Evolutionary conservation across 2,797 vertebrate species (phyloP), one percentile per base, ranked within the genome.

Genomic region (Hyperoplus lanceolatus): DNA sequence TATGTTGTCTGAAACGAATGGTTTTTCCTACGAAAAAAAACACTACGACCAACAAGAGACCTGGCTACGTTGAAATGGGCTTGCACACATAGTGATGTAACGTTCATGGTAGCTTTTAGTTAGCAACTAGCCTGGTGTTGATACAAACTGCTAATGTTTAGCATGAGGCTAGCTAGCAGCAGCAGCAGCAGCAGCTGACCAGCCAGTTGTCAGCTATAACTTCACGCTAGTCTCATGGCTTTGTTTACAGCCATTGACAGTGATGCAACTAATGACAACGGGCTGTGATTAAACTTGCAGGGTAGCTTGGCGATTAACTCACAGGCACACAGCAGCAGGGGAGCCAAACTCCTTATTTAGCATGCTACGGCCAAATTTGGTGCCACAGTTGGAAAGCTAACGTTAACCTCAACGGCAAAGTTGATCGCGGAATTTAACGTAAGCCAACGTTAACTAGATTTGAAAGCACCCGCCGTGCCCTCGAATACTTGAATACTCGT

Each of bases 331-430:
- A 83, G 41, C 57, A 83, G 75, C 85, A 82, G 38, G 68, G 55
- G 51, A 89, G 68, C 73, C 87, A 84, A 93, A 93, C 89, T 92
- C 87, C 85, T 76, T 57, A 66, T 82, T 88, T 91, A 92, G 84
- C 90, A 90, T 86, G 90, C 87, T 90, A 81, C 46, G 55, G 73
- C 65, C 89, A 65, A 49, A 71, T 74, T 12, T 58, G 73, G 48
- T 55, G 29, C 63, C 68, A 57, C 79, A 81, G 71, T 87, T 86
- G 39, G 65, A 74, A 58, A 80, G 88, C 84, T 86, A 91, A 85
- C 86, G 57, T 82, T 72, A 67, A 75, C 73, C 77, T 62, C 36
- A 81, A 57, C 82, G 73, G 42, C 67, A 86, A 93, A 93, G 89
- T 93, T 90, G 75, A 87, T 72, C 63, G 41, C 88, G 84, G 81